Evolutionary conservation across 2,113 vertebrate species (phyloP).

Genomic region (Clinocottus analis): DNA sequence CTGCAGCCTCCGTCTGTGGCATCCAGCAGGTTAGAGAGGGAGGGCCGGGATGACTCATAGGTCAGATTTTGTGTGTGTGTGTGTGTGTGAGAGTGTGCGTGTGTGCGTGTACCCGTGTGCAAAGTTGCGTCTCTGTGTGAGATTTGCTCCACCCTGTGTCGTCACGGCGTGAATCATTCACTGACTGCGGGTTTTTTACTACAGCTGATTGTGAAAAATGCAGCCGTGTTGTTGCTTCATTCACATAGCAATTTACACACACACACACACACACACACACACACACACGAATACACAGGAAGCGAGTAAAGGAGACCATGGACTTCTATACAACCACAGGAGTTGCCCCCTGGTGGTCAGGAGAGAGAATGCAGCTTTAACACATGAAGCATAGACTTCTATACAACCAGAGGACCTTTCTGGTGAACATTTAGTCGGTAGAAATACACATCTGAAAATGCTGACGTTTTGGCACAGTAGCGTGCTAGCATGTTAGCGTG

Average conservation of each 20-base stretch:
- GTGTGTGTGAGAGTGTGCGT: constrained; percentile 35
- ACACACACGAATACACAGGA: too few species aligned
- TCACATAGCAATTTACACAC: constrained; percentile 1
- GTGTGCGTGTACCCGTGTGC: constrained; percentile 39
- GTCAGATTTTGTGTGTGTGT: constrained; percentile 62
- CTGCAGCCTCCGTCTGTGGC: constrained; percentile 69
- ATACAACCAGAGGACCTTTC: background rate
- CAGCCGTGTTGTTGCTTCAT: constrained; percentile 19
- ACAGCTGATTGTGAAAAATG: constrained; percentile 17
- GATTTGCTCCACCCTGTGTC: constrained; percentile 12
- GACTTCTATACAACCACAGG: too few species aligned
- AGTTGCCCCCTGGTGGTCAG: too few species aligned
- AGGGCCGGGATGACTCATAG: constrained; percentile 80
- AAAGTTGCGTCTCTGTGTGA: constrained; percentile 34
- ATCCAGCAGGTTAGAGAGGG: constrained; percentile 36
- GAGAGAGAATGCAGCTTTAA: too few species aligned
- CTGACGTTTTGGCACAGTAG: background rate
- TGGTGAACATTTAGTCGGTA: too few species aligned
- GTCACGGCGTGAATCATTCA: constrained; percentile 34
- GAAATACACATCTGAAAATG: background rate
- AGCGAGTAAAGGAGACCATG: too few species aligned
- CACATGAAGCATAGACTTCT: background rate
- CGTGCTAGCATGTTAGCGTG: background rate
- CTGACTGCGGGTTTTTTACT: background rate
- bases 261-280: background rate